Conservation (phyloP, 2,113 vertebrate genomes). For the Platanista minor region DNA sequence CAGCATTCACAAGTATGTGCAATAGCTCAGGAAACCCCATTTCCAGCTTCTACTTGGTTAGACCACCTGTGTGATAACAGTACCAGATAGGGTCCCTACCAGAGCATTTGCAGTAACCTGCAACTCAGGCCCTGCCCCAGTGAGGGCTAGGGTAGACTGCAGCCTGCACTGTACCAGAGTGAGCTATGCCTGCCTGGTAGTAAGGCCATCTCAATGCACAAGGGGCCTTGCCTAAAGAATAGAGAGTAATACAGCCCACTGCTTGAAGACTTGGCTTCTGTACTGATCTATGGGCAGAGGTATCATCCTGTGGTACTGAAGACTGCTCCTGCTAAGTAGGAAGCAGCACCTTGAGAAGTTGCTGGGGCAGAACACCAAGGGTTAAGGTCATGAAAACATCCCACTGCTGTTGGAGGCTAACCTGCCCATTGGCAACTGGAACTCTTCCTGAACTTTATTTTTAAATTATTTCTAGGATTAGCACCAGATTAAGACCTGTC, state of each 20-base stretch:
- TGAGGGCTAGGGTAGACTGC: rapidly evolving
- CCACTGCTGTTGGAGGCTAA: not conserved
- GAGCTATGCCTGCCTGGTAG: too few species aligned
- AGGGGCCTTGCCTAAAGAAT: not conserved
- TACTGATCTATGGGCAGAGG: not conserved
- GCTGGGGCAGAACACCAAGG: not conserved
- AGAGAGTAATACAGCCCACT: not conserved
- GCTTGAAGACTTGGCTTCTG: not conserved
- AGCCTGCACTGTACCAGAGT: not conserved
- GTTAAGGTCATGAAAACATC: not conserved
- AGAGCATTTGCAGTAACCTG: too few species aligned
- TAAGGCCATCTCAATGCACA: not conserved
- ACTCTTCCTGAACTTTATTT: not conserved
- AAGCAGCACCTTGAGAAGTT: not conserved
- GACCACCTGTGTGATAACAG: rapidly evolving
- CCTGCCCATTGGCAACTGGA: not conserved
- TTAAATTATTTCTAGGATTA: not conserved
- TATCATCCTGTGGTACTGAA: not conserved
- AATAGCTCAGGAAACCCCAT: not conserved
- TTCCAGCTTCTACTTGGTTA: not conserved
- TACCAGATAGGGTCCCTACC: rapidly evolving
- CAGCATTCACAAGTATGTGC: not conserved
- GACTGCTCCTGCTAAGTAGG: not conserved
- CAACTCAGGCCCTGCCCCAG: not conserved
- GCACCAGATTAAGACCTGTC: not conserved